Percentiles rank a stretch among this genome's conserved stretches.
Conservation (phyloP, 2,888 invertebrate genomes). For the Uropetala carovei region DNA sequence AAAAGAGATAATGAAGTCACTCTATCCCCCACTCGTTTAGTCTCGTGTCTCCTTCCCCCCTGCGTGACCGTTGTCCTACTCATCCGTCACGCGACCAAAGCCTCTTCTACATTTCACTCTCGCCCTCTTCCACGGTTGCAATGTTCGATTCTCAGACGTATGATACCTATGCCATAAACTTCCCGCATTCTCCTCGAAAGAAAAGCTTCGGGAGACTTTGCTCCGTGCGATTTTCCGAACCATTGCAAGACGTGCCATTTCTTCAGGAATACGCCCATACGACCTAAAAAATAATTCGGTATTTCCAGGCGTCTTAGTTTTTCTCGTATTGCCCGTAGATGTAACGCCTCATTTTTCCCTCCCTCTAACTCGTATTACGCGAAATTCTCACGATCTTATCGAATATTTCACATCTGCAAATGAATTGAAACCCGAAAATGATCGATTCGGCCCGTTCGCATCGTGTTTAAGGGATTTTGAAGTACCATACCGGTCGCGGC, state of each 20-base stretch:
- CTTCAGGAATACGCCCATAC: not conserved
- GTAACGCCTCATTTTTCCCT: not conserved
- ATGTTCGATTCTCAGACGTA: not conserved
- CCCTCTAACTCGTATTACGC: not conserved
- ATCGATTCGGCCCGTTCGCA: conserved; percentile 68
- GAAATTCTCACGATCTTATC: not conserved
- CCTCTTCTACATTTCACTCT: not conserved
- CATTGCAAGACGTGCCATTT: not conserved
- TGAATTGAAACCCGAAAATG: conserved; percentile 65
- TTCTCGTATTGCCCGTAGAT: not conserved
- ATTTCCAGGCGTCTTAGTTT: not conserved
- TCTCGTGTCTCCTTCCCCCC: not conserved
- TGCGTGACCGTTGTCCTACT: not conserved
- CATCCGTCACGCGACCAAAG: not conserved
- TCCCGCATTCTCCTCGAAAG: not conserved
- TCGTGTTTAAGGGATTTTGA: conserved; percentile 58
- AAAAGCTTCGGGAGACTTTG: not conserved
- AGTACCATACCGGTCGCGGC: conserved; percentile 35
- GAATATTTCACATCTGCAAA: conserved; percentile 33
- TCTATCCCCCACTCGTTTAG: not conserved
- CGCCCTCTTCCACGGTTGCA: not conserved
- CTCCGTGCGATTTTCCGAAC: not conserved
- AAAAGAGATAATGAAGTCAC: not conserved
- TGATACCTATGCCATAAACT: not conserved
- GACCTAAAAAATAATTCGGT: not conserved